A percentile compares a stretch with the other conserved stretches of the same genome.
phyloP scores from a whole-genome alignment of 1,140 invertebrate species.

The Drosophila willistoni region DNA sequence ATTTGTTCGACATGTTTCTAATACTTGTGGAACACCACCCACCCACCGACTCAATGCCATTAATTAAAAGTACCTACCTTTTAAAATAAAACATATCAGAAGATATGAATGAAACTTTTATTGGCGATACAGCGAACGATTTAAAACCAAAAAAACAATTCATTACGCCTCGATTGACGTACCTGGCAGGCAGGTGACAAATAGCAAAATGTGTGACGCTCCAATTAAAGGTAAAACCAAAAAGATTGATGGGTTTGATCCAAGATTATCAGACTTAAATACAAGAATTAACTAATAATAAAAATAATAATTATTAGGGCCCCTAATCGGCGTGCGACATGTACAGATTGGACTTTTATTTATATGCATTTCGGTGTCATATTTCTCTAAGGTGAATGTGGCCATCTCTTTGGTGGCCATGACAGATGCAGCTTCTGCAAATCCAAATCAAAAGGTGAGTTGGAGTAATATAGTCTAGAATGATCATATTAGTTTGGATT shows the following conservation, averaged over 20 bases:
- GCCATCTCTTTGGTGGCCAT: slow-evolving; percentile 9
- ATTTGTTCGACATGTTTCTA: not conserved
- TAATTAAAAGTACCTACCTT: slow-evolving; percentile 4
- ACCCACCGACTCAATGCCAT: not conserved
- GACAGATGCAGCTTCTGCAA: not conserved
- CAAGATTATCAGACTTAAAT: not conserved
- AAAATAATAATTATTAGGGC: not conserved
- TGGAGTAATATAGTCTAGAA: not conserved
- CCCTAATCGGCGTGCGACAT: not conserved
- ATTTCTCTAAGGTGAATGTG: slow-evolving; percentile 1
- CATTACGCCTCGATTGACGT: slow-evolving; percentile 6
- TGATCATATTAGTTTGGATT: no score
- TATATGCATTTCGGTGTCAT: not conserved
- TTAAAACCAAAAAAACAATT: not conserved
- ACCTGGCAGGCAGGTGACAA: slow-evolving; percentile 5
- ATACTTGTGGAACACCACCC: not conserved
- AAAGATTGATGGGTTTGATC: not conserved
- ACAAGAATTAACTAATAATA: slow-evolving; percentile 1
- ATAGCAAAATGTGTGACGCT: not conserved
- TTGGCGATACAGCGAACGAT: not conserved
- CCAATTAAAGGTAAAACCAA: not conserved
- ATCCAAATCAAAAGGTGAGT: not conserved
- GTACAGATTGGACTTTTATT: not conserved
- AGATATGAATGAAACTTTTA: not conserved
- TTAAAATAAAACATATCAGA: not conserved